Evolutionary conservation across 2,797 vertebrate genomes (phyloP), one percentile per base, ranked within the genome.

Genomic region (Arctocebus calabarensis): DNA sequence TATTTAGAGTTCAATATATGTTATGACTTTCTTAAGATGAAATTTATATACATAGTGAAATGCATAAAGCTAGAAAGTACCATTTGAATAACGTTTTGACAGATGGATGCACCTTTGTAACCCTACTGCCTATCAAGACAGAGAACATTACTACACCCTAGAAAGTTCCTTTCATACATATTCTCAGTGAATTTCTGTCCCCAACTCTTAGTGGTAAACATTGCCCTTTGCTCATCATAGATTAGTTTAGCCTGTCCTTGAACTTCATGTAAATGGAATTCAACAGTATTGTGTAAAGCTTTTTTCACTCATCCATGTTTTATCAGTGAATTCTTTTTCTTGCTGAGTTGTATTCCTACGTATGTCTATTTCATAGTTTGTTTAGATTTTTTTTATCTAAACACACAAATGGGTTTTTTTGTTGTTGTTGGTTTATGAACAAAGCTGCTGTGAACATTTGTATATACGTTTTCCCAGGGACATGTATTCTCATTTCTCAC

Each of bases 81-180:
- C 7, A 32, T 90, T 84, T 94, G 84, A 74, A 70, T 73, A 34
- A 52, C 90, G 73, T 83, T 96, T 94, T 93, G 91, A 94, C 29
- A 48, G 78, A 55, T 25, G 32, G 4, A 0, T 37, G 64, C 57
- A 79, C 88, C 90, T 62, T 52, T 83, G 55, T 84, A 59, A 74
- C 73, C 81, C 27, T 45, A 40, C 25, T 73, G 34, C 84, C 23
- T 87, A 10, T 84, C 73, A 83, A 87, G 73, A 62, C 9, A 22
- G 59, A 32, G n/a, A 71, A 27, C 29, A 57, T 68, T 68, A 59
- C 16, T 12, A 3, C 40, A n/a, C 10, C 78, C 84, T 25, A 57
- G 84, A 52, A 85, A 74, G 61, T 96, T 81, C 79, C 85, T 74
- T 87, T 87, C 64, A n/a, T 86, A 45, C 32, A 11, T 5, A 9